phyloP scores from a whole-genome alignment of 2,113 vertebrate species.

The Labeo rohita region DNA sequence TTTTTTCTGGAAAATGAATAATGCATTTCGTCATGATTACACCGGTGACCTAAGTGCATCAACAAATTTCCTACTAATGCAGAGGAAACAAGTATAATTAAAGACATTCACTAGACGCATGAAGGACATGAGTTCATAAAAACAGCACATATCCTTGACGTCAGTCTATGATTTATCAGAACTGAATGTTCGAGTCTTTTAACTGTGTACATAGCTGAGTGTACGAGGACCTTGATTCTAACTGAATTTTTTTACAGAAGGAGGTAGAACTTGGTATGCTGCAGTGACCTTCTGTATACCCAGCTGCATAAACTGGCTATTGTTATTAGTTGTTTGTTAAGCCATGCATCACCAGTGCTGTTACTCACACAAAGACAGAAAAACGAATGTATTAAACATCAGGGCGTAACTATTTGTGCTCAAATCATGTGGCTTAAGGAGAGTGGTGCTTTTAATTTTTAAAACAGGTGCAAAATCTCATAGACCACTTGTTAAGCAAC shows the following conservation, averaged over 20 bases:
- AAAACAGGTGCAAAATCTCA: not conserved
- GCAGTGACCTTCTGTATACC: not conserved
- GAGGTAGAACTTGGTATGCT: not conserved
- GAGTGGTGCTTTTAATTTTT: not conserved
- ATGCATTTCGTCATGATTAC: not conserved
- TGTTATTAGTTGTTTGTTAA: not conserved
- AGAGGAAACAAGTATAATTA: not conserved
- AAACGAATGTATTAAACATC: not conserved
- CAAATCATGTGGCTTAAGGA: not conserved
- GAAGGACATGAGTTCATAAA: not conserved
- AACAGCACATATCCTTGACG: too few relatives aligned
- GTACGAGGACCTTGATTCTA: not conserved
- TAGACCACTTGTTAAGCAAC: not conserved
- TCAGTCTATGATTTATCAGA: not conserved
- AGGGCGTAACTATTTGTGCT: not conserved
- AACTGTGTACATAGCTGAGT: not conserved
- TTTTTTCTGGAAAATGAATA: not conserved
- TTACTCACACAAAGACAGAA: constrained; percentile 9
- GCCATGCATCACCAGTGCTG: not conserved
- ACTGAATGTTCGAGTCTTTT: not conserved
- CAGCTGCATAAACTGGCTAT: not conserved
- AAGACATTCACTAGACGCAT: not conserved
- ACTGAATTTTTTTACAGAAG: not conserved
- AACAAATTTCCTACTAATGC: not conserved
- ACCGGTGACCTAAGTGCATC: not conserved